Evolutionary conservation across 2,888 invertebrate genomes (phyloP).

Genomic region (Hermaeophaga mercurialis): DNA sequence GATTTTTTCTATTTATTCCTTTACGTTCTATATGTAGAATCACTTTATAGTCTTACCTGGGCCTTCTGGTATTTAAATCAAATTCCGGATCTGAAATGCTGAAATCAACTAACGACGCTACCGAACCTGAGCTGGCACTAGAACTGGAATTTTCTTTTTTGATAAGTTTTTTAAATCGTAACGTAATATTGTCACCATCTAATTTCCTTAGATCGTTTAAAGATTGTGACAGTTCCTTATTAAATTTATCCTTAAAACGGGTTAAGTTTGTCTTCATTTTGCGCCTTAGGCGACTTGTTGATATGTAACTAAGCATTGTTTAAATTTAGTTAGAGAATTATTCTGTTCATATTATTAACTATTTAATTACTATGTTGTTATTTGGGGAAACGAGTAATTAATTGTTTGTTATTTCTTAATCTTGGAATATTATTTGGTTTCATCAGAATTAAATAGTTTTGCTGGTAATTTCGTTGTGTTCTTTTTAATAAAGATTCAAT

Average conservation of each 20-base stretch:
- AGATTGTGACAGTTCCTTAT: slow-evolving; percentile 32
- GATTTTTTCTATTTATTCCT: too few relatives aligned
- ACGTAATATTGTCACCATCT: slow-evolving; percentile 1
- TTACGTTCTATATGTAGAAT: too few relatives aligned
- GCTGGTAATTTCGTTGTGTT: too few relatives aligned
- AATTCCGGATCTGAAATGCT: slow-evolving; percentile 4
- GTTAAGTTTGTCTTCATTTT: slow-evolving; percentile 39
- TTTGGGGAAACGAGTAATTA: too few relatives aligned
- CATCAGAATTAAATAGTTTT: too few relatives aligned
- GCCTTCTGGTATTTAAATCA: background rate
- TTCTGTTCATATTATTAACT: too few relatives aligned
- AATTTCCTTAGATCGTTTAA: slow-evolving; percentile 27
- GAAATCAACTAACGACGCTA: background rate
- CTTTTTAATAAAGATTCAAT: too few relatives aligned
- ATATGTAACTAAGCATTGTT: slow-evolving; percentile 27
- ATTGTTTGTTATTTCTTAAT: too few relatives aligned
- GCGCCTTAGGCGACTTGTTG: slow-evolving; percentile 40
- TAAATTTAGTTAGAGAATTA: too few relatives aligned
- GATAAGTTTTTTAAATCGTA: slow-evolving; percentile 13
- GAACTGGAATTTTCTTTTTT: slow-evolving; percentile 8
- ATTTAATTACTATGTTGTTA: too few relatives aligned
- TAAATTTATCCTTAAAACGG: slow-evolving; percentile 30
- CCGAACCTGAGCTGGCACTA: background rate
- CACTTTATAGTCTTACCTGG: slow-evolving; percentile 21
- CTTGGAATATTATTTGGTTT: too few relatives aligned